These are phyloP conservation scores for Fulmarus glacialis DNA, from an alignment of 2,113 vertebrate genomes.

Conservation along the genomic window DNA sequence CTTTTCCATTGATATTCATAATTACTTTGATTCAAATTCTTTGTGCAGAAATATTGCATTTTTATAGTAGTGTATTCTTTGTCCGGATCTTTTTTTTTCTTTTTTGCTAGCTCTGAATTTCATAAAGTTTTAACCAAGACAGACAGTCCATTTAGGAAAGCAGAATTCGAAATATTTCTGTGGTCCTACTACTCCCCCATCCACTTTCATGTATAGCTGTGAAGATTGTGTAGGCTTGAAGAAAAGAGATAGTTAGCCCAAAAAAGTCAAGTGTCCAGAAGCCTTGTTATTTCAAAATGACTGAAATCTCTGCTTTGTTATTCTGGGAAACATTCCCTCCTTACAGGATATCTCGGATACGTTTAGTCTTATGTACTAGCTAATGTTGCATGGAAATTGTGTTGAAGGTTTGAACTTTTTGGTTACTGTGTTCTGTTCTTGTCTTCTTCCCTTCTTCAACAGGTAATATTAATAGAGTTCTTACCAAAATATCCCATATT, in stretches of 20 bases:
- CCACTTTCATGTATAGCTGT: neutral
- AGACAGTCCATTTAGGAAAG: neutral
- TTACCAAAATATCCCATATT: constrained; percentile 99
- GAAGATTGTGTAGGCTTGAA: neutral
- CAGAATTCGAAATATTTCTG: neutral
- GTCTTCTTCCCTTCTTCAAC: constrained; percentile 66
- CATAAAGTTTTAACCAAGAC: neutral
- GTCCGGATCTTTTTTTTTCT: neutral
- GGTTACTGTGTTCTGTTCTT: constrained; percentile 64
- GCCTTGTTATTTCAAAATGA: neutral
- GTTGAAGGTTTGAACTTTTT: constrained; percentile 14
- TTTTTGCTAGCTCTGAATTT: neutral
- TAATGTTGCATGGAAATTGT: neutral
- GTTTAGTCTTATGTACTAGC: neutral
- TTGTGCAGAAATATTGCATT: neutral
- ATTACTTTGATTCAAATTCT: neutral
- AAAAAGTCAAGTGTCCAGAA: neutral
- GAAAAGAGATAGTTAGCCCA: neutral
- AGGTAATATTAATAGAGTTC: constrained; percentile 99
- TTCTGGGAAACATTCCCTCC: neutral
- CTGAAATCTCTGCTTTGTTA: neutral
- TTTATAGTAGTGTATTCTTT: neutral
- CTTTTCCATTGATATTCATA: neutral
- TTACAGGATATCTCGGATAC: neutral
- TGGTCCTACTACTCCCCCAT: neutral